A percentile compares a stretch with the other conserved stretches of the same genome.
Conservation (phyloP, 2,888 invertebrate genomes). For the Aleiodes testaceus region DNA sequence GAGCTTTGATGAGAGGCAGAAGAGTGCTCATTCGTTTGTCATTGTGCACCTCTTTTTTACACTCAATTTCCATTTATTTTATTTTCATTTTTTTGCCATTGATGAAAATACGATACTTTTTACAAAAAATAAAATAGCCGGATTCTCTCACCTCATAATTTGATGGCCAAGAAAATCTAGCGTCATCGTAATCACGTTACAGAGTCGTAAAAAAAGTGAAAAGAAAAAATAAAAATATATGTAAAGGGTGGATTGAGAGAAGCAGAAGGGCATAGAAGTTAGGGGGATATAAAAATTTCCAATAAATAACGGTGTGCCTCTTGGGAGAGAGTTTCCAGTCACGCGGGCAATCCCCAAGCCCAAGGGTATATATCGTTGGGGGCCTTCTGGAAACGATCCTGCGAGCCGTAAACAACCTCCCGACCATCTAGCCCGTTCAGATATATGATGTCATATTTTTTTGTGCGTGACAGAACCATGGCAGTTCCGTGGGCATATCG, state of each 20-base stretch:
- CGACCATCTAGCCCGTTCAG: conserved; percentile 62
- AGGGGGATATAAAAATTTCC: conserved; percentile 50
- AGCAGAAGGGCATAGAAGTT: conserved; percentile 46
- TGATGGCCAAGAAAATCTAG: background rate
- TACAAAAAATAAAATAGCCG: no score
- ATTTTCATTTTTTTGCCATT: no score
- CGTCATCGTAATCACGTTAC: background rate
- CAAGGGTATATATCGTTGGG: conserved; percentile 57
- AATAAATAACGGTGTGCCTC: conserved; percentile 51
- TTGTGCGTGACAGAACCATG: conserved; percentile 67
- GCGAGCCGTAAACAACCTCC: conserved; percentile 66
- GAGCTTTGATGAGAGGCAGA: no score
- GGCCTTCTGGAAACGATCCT: conserved; percentile 68
- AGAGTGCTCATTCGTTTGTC: no score
- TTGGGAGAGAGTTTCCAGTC: conserved; percentile 52
- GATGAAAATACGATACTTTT: no score
- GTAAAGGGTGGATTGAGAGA: conserved; percentile 20
- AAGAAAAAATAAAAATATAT: background rate
- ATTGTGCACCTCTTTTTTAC: no score
- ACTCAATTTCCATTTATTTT: no score
- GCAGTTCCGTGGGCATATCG: conserved; percentile 61
- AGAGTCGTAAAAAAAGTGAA: background rate
- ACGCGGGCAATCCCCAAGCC: conserved; percentile 48
- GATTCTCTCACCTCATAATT: no score
- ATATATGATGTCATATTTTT: conserved; percentile 69